phyloP scores from a whole-genome alignment of 2,888 invertebrate genomes.

The Eucera pruinosa region DNA sequence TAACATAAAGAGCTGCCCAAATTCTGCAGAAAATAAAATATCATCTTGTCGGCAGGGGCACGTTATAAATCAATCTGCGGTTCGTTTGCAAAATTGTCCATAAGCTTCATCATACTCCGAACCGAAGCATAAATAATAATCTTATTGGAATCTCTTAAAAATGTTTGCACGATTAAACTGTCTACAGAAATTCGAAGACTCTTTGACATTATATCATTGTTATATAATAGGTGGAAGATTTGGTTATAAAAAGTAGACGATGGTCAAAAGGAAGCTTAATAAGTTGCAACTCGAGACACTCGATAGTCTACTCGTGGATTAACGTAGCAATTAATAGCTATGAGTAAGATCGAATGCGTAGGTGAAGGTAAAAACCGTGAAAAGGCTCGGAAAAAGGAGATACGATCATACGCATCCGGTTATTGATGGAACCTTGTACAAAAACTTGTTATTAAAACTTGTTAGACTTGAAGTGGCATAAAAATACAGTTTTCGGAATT shows the following conservation, averaged over 20 bases:
- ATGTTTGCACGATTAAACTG: neutral
- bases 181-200: neutral
- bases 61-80: no score
- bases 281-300: neutral
- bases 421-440: neutral
- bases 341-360: constrained; percentile 15
- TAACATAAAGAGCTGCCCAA: no score
- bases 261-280: neutral
- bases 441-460: neutral
- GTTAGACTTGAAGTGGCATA: neutral
- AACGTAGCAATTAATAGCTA: constrained; percentile 22
- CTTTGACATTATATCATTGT: neutral
- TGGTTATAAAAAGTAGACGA: neutral
- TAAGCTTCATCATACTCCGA: neutral
- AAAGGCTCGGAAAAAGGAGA: neutral
- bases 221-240: neutral
- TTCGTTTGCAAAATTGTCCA: neutral
- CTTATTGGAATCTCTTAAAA: neutral
- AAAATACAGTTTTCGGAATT: neutral
- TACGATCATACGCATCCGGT: neutral
- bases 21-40: no score
- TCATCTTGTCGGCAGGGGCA: no score
- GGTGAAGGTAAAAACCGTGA: constrained; percentile 15
- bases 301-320: neutral
- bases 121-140: no score